A percentile compares a stretch with the other conserved stretches of the same genome.
Conservation (phyloP, 1,140 invertebrate genomes). For the Helicoverpa zea region DNA sequence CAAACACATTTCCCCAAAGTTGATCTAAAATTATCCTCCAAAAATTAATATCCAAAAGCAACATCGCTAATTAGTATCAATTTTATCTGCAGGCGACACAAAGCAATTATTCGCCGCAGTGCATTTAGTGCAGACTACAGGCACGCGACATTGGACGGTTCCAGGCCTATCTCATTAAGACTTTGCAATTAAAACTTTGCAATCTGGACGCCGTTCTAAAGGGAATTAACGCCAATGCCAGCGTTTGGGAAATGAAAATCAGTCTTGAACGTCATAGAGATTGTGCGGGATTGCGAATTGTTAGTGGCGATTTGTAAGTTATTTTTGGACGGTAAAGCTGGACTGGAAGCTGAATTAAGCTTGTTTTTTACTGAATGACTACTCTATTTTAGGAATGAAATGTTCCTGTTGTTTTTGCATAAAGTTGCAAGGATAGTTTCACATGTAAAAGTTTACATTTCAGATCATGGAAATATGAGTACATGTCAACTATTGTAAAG, state of each 20-base stretch:
- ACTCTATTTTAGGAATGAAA: not conserved
- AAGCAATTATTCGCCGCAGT: constrained; percentile 48
- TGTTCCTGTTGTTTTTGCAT: too few relatives aligned
- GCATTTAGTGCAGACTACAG: constrained; percentile 39
- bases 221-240: constrained; percentile 61
- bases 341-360: not conserved
- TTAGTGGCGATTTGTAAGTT: constrained; percentile 24
- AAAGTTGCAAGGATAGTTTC: too few relatives aligned
- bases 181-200: constrained; percentile 73
- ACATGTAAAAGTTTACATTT: too few relatives aligned
- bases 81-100: constrained; percentile 32
- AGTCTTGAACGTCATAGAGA: constrained; percentile 42
- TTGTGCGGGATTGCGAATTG: constrained; percentile 1
- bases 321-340: not conserved
- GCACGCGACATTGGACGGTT: constrained; percentile 44
- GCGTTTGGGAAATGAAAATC: constrained; percentile 60
- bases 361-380: not conserved
- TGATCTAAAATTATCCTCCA: not conserved
- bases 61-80: constrained; percentile 28
- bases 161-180: constrained; percentile 68
- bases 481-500: not conserved
- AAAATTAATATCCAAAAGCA: constrained; percentile 22
- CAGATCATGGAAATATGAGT: not conserved
- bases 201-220: constrained; percentile 58
- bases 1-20: not conserved